These are phyloP conservation scores for Thunnus thynnus DNA, from an alignment of 2,113 vertebrate species.

Conservation along the genomic window DNA sequence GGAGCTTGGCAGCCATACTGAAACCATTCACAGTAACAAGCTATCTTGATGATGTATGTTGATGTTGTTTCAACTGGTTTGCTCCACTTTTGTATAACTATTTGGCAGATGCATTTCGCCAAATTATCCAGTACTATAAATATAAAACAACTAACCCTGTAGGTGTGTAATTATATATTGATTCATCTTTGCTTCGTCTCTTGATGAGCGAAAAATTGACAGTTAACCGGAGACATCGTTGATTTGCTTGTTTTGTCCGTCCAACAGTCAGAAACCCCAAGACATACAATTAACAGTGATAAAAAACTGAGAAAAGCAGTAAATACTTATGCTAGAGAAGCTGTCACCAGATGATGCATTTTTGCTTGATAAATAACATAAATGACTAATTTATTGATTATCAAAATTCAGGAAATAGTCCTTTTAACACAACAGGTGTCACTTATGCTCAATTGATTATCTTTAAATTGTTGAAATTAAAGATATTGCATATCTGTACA, in stretches of 20 bases:
- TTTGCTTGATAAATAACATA: background rate
- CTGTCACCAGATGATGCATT: background rate
- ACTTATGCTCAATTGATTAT: background rate
- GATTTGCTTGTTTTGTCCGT: too few species aligned
- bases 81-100: background rate
- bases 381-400: background rate
- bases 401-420: too few species aligned
- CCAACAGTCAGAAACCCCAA: too few species aligned
- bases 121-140: background rate
- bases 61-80: background rate
- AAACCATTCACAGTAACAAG: conserved; percentile 25
- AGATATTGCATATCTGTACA: too few species aligned
- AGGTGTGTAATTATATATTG: too few species aligned
- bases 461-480: too few species aligned
- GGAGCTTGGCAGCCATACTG: background rate
- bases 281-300: too few species aligned
- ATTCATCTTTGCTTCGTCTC: background rate
- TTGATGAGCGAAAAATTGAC: too few species aligned
- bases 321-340: too few species aligned
- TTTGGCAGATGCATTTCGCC: background rate
- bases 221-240: too few species aligned
- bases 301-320: too few species aligned
- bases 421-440: background rate
- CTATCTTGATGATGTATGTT: background rate
- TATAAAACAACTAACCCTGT: background rate